A percentile compares a stretch with the other conserved stretches of the same genome.
These are phyloP conservation scores for Diceros bicornis DNA, from an alignment of 2,797 vertebrate species.

Conservation along the genomic window DNA sequence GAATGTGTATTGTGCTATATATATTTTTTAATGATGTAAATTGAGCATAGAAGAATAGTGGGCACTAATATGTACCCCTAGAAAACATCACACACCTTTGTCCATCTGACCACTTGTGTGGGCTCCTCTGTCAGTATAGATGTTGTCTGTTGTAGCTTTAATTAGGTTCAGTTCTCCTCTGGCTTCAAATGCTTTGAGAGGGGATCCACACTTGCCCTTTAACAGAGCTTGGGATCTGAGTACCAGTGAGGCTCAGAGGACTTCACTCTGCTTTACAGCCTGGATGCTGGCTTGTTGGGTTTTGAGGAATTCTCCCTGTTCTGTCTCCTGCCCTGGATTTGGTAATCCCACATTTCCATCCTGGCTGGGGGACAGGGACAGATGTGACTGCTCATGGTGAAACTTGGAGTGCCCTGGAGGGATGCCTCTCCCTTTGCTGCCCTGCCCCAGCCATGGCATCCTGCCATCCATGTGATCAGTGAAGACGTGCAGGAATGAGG, in stretches of 20 bases:
- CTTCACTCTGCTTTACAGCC: not conserved
- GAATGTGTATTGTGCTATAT: too few species aligned
- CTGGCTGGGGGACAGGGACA: not conserved
- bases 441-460: not conserved
- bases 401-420: not conserved
- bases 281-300: not conserved
- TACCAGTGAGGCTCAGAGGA: not conserved
- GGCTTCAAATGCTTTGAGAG: not conserved
- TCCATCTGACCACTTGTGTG: too few species aligned
- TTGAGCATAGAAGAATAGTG: not conserved
- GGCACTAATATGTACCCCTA: not conserved
- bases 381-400: not conserved
- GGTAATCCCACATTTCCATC: not conserved
- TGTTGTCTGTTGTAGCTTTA: too few species aligned
- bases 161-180: not conserved
- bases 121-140: accelerated
- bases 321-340: not conserved
- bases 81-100: not conserved
- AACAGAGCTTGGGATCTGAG: not conserved
- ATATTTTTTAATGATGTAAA: not conserved
- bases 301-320: not conserved
- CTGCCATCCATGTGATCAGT: too few species aligned
- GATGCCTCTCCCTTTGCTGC: not conserved
- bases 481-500: too few species aligned
- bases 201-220: too few species aligned